These are phyloP conservation scores for Drosophila paracracens DNA, from an alignment of 2,888 invertebrate genomes.

Conservation along the genomic window DNA sequence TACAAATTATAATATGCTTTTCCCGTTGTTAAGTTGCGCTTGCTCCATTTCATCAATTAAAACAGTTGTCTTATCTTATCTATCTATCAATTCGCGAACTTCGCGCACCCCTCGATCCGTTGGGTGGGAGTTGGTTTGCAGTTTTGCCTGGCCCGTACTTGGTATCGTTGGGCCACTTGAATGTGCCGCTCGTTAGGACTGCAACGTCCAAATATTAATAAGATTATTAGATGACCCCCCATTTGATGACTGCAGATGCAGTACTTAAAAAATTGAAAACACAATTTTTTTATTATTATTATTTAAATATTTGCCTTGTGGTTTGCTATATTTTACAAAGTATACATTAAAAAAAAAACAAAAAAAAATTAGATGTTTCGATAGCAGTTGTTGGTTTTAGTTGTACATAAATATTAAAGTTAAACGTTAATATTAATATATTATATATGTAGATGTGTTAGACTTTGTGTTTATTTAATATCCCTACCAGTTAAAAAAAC, in stretches of 20 bases:
- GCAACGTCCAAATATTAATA: too few species aligned
- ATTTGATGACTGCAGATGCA: not conserved
- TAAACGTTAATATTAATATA: constrained; percentile 55
- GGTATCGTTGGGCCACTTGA: too few species aligned
- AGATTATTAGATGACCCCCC: not conserved
- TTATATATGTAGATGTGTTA: constrained; percentile 40
- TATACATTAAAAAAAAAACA: constrained; percentile 64
- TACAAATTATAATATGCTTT: too few species aligned
- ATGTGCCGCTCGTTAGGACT: too few species aligned
- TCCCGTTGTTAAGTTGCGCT: too few species aligned
- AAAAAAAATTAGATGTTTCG: constrained; percentile 33
- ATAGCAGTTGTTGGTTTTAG: constrained; percentile 60
- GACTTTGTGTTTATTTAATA: constrained; percentile 28
- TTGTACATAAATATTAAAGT: constrained; percentile 69
- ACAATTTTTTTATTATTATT: constrained; percentile 49
- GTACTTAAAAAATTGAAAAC: not conserved
- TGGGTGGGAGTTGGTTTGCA: too few species aligned
- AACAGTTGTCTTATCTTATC: too few species aligned
- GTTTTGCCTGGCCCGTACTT: too few species aligned
- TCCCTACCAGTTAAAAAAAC: constrained; percentile 51
- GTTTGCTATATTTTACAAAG: constrained; percentile 75
- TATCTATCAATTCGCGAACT: too few species aligned
- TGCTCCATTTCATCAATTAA: too few species aligned
- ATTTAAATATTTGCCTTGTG: constrained; percentile 66
- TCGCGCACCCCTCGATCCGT: too few species aligned